Evolutionary conservation across 2,888 invertebrate species (phyloP).

Genomic region (Diogma glabrata): DNA sequence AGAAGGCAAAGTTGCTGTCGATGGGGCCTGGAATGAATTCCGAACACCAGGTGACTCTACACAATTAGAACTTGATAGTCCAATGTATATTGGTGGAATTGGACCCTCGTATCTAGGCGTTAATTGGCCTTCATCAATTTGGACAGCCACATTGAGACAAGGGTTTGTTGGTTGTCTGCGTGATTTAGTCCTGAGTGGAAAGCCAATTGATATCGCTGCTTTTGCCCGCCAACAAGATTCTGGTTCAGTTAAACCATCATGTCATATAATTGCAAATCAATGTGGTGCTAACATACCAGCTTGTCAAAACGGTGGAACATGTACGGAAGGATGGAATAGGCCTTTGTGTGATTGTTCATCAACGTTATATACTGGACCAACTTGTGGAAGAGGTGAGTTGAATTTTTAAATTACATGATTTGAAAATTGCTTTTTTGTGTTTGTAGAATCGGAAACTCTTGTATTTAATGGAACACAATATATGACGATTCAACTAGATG

Average conservation of each 20-base stretch:
- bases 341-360: constrained; percentile 86
- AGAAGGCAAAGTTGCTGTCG: constrained; percentile 80
- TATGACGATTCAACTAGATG: constrained; percentile 59
- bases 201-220: constrained; percentile 77
- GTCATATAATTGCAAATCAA: constrained; percentile 69
- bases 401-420: not conserved
- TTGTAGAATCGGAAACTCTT: constrained; percentile 66
- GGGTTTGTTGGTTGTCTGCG: constrained; percentile 92
- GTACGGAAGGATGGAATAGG: constrained; percentile 92
- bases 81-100: constrained; percentile 79
- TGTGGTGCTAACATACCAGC: constrained; percentile 73
- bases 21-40: constrained; percentile 78
- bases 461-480: constrained; percentile 84
- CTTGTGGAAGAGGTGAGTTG: constrained; percentile 60
- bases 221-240: constrained; percentile 85
- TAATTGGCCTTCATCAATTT: constrained; percentile 71
- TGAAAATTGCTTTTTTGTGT: too few species aligned
- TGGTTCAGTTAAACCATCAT: constrained; percentile 79
- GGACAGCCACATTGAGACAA: constrained; percentile 79
- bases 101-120: constrained; percentile 68
- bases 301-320: constrained; percentile 79
- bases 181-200: constrained; percentile 77
- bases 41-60: constrained; percentile 82
- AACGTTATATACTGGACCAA: constrained; percentile 80
- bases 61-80: constrained; percentile 77